Evolutionary conservation across 2,113 vertebrate genomes (phyloP).

Genomic region (Bombycilla garrulus): DNA sequence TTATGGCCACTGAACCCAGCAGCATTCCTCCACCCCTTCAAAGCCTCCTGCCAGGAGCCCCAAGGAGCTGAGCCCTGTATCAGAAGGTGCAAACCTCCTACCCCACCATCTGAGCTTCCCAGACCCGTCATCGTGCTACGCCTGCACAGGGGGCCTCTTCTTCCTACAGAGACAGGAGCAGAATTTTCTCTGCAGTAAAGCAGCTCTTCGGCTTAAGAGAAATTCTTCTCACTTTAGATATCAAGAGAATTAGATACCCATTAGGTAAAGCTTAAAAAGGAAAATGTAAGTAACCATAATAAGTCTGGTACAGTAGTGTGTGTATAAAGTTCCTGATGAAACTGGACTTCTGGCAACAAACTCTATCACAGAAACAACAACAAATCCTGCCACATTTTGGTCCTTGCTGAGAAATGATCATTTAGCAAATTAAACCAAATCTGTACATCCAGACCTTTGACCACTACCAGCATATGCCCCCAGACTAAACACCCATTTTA

Average conservation of each 20-base stretch:
- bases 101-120: neutral
- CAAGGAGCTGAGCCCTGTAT: neutral
- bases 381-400: neutral
- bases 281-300: neutral
- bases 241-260: neutral
- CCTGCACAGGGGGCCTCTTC: neutral
- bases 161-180: neutral
- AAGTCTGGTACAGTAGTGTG: rapidly evolving
- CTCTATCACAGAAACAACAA: neutral
- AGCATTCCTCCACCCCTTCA: neutral
- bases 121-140: rapidly evolving
- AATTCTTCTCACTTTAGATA: neutral
- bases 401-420: neutral
- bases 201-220: neutral
- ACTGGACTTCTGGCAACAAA: neutral
- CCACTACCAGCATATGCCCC: neutral
- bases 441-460: neutral
- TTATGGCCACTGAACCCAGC: neutral
- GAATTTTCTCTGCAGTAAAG: neutral
- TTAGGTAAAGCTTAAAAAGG: neutral
- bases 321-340: neutral
- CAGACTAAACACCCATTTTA: neutral
- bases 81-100: neutral
- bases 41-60: neutral
- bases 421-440: neutral